A percentile compares a stretch with the other conserved stretches of the same genome.
Conservation (phyloP, 1,140 invertebrate species). For the Rhagoletis pomonella region DNA sequence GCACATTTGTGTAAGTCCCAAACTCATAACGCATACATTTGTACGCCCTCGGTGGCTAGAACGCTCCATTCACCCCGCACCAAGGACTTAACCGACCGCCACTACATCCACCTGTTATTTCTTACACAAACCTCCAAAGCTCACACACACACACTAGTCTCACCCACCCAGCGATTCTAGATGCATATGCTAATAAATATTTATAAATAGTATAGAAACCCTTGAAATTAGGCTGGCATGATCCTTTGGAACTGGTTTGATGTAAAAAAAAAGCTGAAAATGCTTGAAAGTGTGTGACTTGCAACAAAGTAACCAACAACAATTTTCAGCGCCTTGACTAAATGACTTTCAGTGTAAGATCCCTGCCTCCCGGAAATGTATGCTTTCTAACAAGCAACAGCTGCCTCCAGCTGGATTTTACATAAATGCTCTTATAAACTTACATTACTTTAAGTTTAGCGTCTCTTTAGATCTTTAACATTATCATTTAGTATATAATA, state of each 20-base stretch:
- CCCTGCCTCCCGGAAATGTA: neutral
- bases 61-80: neutral
- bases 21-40: neutral
- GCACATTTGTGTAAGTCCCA: too few species aligned
- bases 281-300: constrained; percentile 14
- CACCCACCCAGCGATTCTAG: neutral
- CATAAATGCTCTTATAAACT: too few species aligned
- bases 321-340: constrained; percentile 56
- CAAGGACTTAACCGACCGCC: neutral
- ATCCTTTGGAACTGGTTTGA: constrained; percentile 35
- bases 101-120: neutral
- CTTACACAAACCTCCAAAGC: neutral
- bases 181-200: neutral
- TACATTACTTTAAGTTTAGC: too few species aligned
- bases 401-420: too few species aligned
- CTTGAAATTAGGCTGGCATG: neutral
- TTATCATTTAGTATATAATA: too few species aligned
- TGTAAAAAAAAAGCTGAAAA: neutral
- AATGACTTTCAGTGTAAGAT: neutral
- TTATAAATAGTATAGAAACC: neutral
- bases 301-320: constrained; percentile 60
- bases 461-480: too few species aligned
- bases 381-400: neutral
- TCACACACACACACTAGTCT: neutral
- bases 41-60: neutral